Evolutionary conservation across 2,113 vertebrate species (phyloP), one percentile per base, ranked within the genome.

Genomic region (Tretioscincus oriximinensis): DNA sequence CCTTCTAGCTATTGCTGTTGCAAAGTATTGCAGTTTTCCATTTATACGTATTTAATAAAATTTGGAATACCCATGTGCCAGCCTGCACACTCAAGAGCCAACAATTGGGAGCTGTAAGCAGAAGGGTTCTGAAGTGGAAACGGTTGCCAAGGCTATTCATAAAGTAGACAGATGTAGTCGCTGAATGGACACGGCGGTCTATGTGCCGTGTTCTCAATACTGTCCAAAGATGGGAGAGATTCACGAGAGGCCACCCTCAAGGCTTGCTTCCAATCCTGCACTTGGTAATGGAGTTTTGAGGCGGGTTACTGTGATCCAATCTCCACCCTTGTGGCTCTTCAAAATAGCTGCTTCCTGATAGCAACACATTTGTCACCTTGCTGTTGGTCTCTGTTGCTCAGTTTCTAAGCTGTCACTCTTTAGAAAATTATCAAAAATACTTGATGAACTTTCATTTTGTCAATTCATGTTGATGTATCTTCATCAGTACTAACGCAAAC

Each of bases 81-180:
- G 35, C 80, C 47, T 68, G 64, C 20, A 31, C 8, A 26, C 61
- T 69, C 12, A 54, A 49, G 45, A 49, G 45, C 63, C 47, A 45
- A 66, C 51, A 80, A 61, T 66, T 5, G 35, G 61, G 54, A 84
- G 45, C 67, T 69, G 24, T 66, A 26, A 76, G 58, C 41, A 63
- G 28, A 71, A 54, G 61, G 31, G 35, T 54, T 81, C 16, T 51
- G 41, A 75, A 84, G 65, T 24, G 12, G 51, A 79, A 49, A 78
- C n/a, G 35, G 35, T 35, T 78, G 76, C 76, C 51, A 78, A 49
- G 66, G 45, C 18, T 69, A 18, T 64, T 76, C 54, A 24, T 24
- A 29, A 49, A 73, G 28, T 78, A 51, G 41, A 63, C n/a, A 63
- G 54, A 74, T 28, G 7, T 29, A 73, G 31, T 63, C 29, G n/a